Base-by-base conservation (phyloP, 2,888 invertebrate species). In the Cyclophora punctaria region DNA sequence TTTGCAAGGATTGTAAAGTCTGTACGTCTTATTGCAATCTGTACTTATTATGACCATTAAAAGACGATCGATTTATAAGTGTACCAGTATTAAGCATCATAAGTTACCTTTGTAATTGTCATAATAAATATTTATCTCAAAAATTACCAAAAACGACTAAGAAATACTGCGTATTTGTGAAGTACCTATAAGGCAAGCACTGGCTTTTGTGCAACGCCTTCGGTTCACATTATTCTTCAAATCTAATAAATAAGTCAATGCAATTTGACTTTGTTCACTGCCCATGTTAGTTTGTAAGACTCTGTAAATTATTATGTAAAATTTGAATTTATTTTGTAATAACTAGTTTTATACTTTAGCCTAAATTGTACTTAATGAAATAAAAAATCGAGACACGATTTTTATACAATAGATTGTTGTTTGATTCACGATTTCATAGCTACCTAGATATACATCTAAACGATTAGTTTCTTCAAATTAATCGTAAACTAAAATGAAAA, bases 301-400 rank as follows among this genome's bases (percentile, higher is more conserved):
- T 67, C 67, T 82, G 75, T 83, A 83, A 82, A 80, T 80, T 81
- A 80, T 78, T 80, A 69, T 82, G 78, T 81, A 80, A 73, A 75
- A 78, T 52, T 57, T 56, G 44, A 7, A 52, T 59, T 48, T 72
- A 68, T 53, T 55, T 58, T 47, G 64, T 68, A 57, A 62, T 66
- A 62, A 67, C 33, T 44, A 44, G 34, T 20, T 33, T 44, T 44
- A 33, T 33, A 34, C 20, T 62, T 66, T 72, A 71, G 69, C 67
- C 67, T 65, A 72, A 66, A 67, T 64, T 73, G 62, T 37, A 37
- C 37, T 37, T 37, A 37, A 71, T 61, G 66, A 70, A 73, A 71
- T 64, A 66, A 69, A 68, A 74, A 66, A 63, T 66, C 63, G 71
- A 67, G 67, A 75, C 74, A 60, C 65, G 62, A 65, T 71, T 70